Base-by-base conservation (phyloP, 1,140 invertebrate genomes). In the Hormaphis cornu region DNA sequence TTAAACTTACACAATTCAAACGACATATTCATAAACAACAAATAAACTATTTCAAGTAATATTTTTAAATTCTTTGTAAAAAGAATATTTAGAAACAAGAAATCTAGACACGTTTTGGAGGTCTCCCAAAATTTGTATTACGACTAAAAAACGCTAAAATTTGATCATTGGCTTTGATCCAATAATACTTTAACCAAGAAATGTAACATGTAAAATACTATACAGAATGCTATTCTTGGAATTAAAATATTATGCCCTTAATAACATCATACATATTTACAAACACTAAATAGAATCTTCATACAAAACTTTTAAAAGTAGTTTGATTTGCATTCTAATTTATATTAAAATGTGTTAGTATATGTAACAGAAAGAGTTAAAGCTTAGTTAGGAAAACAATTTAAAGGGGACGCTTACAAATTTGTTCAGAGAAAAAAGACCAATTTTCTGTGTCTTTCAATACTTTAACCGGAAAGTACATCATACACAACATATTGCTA, bases 81-180 rank as follows among this genome's bases (percentile, higher is more conserved):
- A 40, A 58, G 10, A 58, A 58, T 37, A 26, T 26, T 46, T n/a
- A n/a, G n/a, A n/a, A n/a, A n/a, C n/a, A n/a, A n/a, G n/a, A n/a
- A n/a, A n/a, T 2, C 44, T 33, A 22, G 28, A 48, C 28, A 48
- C 24, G 16, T 61, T 46, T 35, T 66, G 61, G 61, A 66, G 5
- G 28, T 22, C n/a, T 18, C 50, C 28, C 61, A 66, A 66, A 30
- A 66, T 35, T 35, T 66, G 12, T 30, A 66, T 50, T 66, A 66
- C 24, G 28, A 16, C 28, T 66, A 33, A 48, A 66, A 66, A 66
- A 24, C 44, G 30, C 18, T 12, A 46, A 33, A 50, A 10, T 33
- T 66, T 28, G 24, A 10, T 30, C 20, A 66, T 35, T 46, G 61
- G 61, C 42, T 16, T 20, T 1, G 24, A 50, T 42, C 61, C 61